phyloP scores from a whole-genome alignment of 2,113 vertebrate species.

The Larimichthys polyactis region DNA sequence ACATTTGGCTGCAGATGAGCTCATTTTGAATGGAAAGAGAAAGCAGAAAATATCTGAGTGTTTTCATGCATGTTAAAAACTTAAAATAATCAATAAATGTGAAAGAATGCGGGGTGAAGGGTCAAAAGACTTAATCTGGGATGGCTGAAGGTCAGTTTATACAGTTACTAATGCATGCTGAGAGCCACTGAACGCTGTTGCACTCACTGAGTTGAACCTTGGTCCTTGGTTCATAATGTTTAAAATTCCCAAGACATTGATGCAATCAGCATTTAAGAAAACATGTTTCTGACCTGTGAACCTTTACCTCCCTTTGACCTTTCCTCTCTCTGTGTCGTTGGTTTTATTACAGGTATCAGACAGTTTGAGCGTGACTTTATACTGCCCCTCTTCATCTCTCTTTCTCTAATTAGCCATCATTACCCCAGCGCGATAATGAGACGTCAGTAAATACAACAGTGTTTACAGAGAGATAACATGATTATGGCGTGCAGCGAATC shows the following conservation, averaged over 20 bases:
- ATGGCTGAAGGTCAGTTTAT: slow-evolving; percentile 28
- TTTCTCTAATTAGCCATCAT: slow-evolving; percentile 46
- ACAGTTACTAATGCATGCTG: slow-evolving; percentile 16
- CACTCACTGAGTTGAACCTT: slow-evolving; percentile 13
- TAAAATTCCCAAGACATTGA: not conserved
- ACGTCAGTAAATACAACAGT: slow-evolving; percentile 56
- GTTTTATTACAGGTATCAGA: not conserved
- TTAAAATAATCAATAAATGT: slow-evolving; percentile 45
- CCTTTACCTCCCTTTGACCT: not conserved
- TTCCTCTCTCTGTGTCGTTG: not conserved
- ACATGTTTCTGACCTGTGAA: not conserved
- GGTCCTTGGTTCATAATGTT: slow-evolving; percentile 18
- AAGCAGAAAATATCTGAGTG: not conserved
- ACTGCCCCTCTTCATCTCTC: slow-evolving; percentile 28
- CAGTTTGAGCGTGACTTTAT: not conserved
- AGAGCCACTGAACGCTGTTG: slow-evolving; percentile 4
- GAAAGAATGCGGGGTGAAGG: slow-evolving; percentile 28
- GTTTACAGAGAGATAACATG: slow-evolving; percentile 61
- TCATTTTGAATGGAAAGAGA: slow-evolving; percentile 45
- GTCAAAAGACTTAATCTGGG: slow-evolving; percentile 28
- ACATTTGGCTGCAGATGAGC: slow-evolving; percentile 51
- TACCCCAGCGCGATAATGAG: slow-evolving; percentile 25
- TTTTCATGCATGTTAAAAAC: not conserved
- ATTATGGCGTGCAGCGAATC: slow-evolving; percentile 53
- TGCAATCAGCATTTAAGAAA: slow-evolving; percentile 8